Evolutionary conservation across 2,113 vertebrate genomes (phyloP), one percentile per base, ranked within the genome.

Genomic region (Rhinolophus ferrumequinum): DNA sequence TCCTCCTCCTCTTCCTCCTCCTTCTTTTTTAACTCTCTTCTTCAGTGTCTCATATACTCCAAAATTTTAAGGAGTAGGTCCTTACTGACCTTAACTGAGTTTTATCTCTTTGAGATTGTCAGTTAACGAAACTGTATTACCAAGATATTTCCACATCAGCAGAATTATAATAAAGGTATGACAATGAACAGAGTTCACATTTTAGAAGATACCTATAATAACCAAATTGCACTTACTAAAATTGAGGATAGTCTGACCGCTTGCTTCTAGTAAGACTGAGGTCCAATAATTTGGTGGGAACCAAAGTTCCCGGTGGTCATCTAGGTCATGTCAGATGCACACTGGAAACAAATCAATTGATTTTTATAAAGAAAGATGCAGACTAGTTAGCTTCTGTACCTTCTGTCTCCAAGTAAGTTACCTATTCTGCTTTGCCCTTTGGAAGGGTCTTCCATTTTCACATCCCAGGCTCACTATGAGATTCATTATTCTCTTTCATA

Each of bases 341-440:
- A 11, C 44, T 97, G 62, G 77, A 97, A 95, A 66, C 0, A 88
- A 72, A 62, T 26, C 30, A 90, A 82, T 47, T 64, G 12, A 80
- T 41, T 72, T 67, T 83, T 2, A 76, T 66, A 19, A 73, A 72
- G 26, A 44, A 21, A 93, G 5, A 60, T 58, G 33, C 2, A 82
- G 19, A 76, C 52, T 54, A n/a, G 8, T 82, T 6, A 67, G 6
- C n/a, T 79, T 5, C n/a, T 72, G 1, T 3, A 76, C 4, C 10
- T 47, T 47, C 8, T 79, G 41, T 2, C 28, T 66, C 14, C 26
- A 54, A 58, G 12, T 28, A 54, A 83, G n/a, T 2, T 38, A 35
- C 7, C 0, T 84, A 12, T 47, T 3, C 4, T 81, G 3, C 16
- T 79, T 83, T 88, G 0, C 4, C 52, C 4, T 13, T 82, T 44